Base-by-base conservation (phyloP, 2,797 vertebrate genomes). In the Myripristis murdjan region DNA sequence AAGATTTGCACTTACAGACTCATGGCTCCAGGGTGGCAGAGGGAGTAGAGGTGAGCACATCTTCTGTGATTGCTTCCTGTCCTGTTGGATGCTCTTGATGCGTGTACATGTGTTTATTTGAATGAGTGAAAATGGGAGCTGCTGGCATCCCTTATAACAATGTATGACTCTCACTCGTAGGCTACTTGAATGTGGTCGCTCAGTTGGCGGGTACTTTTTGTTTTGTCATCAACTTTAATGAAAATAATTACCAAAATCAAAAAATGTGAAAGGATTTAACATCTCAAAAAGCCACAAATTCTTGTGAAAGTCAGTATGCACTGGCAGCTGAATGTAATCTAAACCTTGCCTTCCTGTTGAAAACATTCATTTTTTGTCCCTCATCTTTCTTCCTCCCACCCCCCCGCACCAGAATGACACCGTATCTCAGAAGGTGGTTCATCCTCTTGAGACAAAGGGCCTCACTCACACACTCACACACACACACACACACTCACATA, bases 361-460 rank as follows among this genome's bases (percentile, higher is more conserved):
- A 18, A 24, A 58, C 22, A 24, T 52, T 26, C 49, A 23, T 23
- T 49, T 24, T 8, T 20, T 12, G 18, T 49, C 47, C 60, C 48
- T 65, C 76, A 51, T 67, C 54, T 57, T 65, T 73, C 61, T 31
- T 37, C 74, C 60, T 79, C 74, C 68, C 75, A 53, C 52, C 74
- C 68, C 55, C 49, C 76, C 56, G 74, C 75, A 64, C 74, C 79
- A 62, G 43, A 68, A 66, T 79, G 85, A 90, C 86, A 87, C 47
- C 23, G 20, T 41, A 46, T 49, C 63, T 60, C 89, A 87, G 84
- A 89, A 75, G 62, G 71, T 66, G 81, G 77, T 90, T 88, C 83
- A 86, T 90, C 91, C 89, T 93, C 91, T 87, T 87, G 92, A 94
- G 91, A 93, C 90, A 92, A 93, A 92, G 87, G 89, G 84, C 87